Base-by-base conservation (phyloP, 2,113 vertebrate species). In the Arvicanthis niloticus region DNA sequence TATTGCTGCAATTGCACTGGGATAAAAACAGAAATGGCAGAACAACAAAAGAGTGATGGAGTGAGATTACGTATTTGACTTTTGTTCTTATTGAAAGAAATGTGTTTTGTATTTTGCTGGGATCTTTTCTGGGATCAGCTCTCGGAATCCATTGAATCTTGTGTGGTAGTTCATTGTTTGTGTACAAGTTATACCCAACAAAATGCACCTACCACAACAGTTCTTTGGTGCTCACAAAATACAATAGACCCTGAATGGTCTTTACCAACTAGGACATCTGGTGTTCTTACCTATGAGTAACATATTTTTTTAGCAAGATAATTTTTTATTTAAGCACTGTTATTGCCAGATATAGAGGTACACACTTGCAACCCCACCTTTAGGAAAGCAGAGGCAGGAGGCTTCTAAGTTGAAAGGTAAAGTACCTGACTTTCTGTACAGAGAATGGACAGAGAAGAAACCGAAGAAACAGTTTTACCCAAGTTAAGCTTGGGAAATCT, bases 101-200 rank as follows among this genome's bases (percentile, higher is more conserved):
- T 60, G n/a, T 88, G 56, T 92, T 96, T 96, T 67, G 9, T 80
- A 76, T 93, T 84, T 96, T 76, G 58, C 15, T 62, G 15, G 88
- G 75, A 82, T 29, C 34, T 90, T 34, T 62, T 75, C 62, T 89
- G 56, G 91, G 16, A 92, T 29, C 68, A 88, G 12, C 29, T 86
- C n/a, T 93, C 62, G 82, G 21, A 67, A 78, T n/a, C 73, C 70
- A 78, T 7, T 56, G 24, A 62, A 85, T 87, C 26, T 7, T 75
- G 11, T 53, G 68, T 76, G 42, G 72, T 17, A 86, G 56, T 77
- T 91, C 73, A 65, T 77, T 72, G 37, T 84, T 75, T 37, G 31
- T 37, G 29, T 37, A 22, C 45, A 68, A 8, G 22, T 92, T 58
- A 3, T 21, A 68, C 75, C 24, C 92, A n/a, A 40, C 91, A 93